Percentiles rank a stretch among this genome's conserved stretches.
Evolutionary conservation across 2,797 vertebrate species (phyloP).

Genomic region (Gallinago nigripennis): DNA sequence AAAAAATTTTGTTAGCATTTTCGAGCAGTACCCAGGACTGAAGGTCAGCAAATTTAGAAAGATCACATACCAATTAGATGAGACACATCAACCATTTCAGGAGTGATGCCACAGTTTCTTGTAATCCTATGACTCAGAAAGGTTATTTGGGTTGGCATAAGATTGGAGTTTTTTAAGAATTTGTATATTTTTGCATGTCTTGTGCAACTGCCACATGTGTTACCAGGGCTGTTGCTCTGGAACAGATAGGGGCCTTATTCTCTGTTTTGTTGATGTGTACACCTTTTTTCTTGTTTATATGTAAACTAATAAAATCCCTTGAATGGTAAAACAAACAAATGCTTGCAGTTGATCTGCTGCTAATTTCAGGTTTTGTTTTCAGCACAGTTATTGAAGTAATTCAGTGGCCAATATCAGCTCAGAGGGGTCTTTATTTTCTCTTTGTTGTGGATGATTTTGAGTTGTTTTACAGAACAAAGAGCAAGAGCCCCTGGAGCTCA

Average conservation of each 20-base stretch:
- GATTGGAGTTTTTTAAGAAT: background rate
- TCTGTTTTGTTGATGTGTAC: background rate
- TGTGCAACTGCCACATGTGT: background rate
- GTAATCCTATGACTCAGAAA: background rate
- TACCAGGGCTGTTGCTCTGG: background rate
- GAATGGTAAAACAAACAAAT: background rate
- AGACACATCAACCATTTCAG: constrained; percentile 16
- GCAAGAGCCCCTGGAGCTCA: background rate
- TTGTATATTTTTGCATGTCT: background rate
- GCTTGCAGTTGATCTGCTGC: background rate
- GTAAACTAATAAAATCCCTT: background rate
- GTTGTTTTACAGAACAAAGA: background rate
- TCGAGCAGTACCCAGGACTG: background rate
- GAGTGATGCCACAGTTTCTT: background rate
- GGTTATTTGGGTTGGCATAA: background rate
- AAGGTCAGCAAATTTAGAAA: background rate
- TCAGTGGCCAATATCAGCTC: background rate
- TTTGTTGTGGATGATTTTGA: background rate
- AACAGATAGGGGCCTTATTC: background rate
- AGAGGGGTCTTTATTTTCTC: background rate
- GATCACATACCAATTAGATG: background rate
- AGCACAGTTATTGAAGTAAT: background rate
- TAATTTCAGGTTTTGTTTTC: background rate
- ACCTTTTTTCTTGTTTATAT: background rate
- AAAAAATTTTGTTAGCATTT: background rate